Conservation (phyloP, 2,888 invertebrate genomes). For the Chymomyza procnemis region DNA sequence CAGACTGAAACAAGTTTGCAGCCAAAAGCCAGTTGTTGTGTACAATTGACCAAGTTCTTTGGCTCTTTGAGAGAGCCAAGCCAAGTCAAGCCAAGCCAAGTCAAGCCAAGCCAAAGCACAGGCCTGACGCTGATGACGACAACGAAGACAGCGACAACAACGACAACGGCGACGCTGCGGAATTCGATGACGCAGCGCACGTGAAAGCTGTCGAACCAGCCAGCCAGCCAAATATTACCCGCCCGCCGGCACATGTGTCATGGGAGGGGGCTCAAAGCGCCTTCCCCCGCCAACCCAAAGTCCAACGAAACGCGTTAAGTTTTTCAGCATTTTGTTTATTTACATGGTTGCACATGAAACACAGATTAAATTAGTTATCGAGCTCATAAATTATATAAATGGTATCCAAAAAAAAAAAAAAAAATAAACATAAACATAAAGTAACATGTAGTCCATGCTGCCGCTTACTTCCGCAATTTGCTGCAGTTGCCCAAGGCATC, state of each 20-base stretch:
- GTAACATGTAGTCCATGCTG: not conserved
- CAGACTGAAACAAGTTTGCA: constrained; percentile 54
- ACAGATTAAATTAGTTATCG: not conserved
- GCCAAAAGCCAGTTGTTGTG: constrained; percentile 17
- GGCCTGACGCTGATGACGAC: too few species aligned
- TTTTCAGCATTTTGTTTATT: not conserved
- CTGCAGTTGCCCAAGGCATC: constrained; percentile 76
- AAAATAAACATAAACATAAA: not conserved
- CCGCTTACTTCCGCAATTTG: constrained; percentile 64
- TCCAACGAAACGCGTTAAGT: not conserved
- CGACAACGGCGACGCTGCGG: not conserved
- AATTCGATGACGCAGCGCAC: constrained; percentile 12
- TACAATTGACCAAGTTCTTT: constrained; percentile 42
- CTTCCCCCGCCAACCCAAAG: too few species aligned
- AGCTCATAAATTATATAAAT: constrained; percentile 8
- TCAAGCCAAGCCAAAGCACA: too few species aligned
- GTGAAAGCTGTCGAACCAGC: constrained; percentile 56
- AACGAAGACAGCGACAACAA: not conserved
- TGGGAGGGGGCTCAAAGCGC: constrained; percentile 11
- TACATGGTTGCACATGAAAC: not conserved
- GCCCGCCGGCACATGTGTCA: not conserved
- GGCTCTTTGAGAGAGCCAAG: not conserved
- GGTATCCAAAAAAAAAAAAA: constrained; percentile 20
- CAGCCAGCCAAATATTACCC: constrained; percentile 16
- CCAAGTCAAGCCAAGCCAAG: too few species aligned